Evolutionary conservation across 2,797 vertebrate genomes (phyloP).

Genomic region (Ptychadena robeensis): DNA sequence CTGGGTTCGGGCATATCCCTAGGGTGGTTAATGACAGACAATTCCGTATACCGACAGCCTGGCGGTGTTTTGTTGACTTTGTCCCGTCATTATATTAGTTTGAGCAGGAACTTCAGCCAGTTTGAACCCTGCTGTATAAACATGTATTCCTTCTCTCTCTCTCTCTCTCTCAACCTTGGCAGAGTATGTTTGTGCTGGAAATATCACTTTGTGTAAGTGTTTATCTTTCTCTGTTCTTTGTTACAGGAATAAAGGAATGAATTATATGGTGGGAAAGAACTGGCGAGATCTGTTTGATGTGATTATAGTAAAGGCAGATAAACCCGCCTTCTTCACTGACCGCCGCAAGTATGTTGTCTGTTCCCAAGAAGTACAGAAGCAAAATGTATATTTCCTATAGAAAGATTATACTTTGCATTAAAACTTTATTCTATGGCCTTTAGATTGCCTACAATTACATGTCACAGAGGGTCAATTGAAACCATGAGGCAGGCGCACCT

Average conservation of each 20-base stretch:
- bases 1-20: too few species aligned
- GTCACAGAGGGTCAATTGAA: too few species aligned
- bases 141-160: background rate
- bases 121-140: background rate
- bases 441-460: background rate
- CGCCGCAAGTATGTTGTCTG: slow-evolving; percentile 75
- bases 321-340: slow-evolving; percentile 81
- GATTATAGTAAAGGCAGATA: slow-evolving; percentile 81
- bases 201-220: background rate
- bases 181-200: background rate
- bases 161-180: background rate
- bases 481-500: background rate
- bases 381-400: background rate
- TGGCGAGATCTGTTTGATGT: slow-evolving; percentile 81
- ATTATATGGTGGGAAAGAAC: slow-evolving; percentile 80
- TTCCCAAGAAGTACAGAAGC: background rate
- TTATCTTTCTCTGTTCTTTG: slow-evolving; percentile 23
- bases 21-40: too few species aligned
- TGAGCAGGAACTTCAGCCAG: background rate
- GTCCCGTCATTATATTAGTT: too few species aligned
- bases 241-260: slow-evolving; percentile 81
- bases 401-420: background rate
- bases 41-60: too few species aligned
- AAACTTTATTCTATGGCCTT: background rate
- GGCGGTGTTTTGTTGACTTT: too few species aligned